Percentiles rank a stretch among this genome's conserved stretches.
Evolutionary conservation across 2,888 invertebrate species (phyloP).

Genomic region (Shargacucullia verbasci): DNA sequence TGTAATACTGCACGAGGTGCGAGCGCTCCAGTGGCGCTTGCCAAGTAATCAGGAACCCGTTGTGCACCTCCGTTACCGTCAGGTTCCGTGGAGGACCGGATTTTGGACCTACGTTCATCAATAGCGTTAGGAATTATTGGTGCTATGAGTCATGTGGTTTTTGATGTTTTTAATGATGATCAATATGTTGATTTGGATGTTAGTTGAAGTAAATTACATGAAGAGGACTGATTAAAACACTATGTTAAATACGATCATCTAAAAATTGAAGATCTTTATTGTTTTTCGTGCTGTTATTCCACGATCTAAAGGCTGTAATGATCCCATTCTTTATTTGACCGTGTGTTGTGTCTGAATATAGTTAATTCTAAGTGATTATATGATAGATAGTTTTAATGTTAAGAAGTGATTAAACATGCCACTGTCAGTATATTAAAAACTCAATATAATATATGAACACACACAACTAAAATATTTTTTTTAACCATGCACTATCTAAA

Average conservation of each 20-base stretch:
- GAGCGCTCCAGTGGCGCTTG: constrained; percentile 94
- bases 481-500: constrained; percentile 25
- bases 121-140: constrained; percentile 10
- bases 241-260: no score
- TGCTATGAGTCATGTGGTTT: neutral
- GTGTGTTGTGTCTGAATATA: no score
- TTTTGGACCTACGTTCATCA: constrained; percentile 92
- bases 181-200: no score
- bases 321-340: no score
- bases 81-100: constrained; percentile 97
- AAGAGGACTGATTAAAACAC: no score
- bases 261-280: no score
- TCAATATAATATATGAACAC: neutral
- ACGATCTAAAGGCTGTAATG: no score
- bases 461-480: neutral
- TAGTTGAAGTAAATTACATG: no score
- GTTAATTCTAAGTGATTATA: no score
- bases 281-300: no score
- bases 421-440: neutral
- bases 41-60: constrained; percentile 97
- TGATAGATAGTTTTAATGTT: no score
- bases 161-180: neutral
- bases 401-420: constrained; percentile 9
- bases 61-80: constrained; percentile 96
- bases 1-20: constrained; percentile 95